These are phyloP conservation scores for Apostichopus leukothele DNA, from an alignment of 53 echinoderm and acorn worm species.

Conservation along the genomic window DNA sequence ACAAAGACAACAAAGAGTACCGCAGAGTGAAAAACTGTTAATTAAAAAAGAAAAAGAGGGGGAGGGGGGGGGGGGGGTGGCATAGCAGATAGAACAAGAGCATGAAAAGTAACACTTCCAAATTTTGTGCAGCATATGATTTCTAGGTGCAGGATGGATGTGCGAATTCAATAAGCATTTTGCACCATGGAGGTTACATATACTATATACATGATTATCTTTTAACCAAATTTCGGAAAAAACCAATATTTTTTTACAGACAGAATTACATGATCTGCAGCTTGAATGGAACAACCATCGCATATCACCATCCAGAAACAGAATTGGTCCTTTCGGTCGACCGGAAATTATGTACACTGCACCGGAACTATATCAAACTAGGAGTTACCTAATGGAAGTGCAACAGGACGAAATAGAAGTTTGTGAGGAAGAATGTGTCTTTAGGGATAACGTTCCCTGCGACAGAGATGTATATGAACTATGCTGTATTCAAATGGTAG, in stretches of 20 bases:
- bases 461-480: constrained; percentile 21
- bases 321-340: constrained; percentile 22
- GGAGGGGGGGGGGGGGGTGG: no score
- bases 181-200: no score
- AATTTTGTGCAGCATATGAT: no score
- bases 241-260: not conserved
- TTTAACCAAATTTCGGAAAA: no score
- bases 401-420: constrained; percentile 20
- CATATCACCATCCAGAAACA: constrained; percentile 25
- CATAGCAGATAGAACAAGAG: no score
- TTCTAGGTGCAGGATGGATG: no score
- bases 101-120: no score
- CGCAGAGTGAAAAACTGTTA: no score
- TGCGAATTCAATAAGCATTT: no score
- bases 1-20: no score
- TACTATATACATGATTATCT: no score
- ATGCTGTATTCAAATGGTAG: constrained; percentile 26
- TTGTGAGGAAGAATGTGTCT: constrained; percentile 26
- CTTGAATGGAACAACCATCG: constrained; percentile 30
- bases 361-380: constrained; percentile 9
- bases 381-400: not conserved
- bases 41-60: no score
- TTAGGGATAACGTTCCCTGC: not conserved
- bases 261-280: not conserved
- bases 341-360: constrained; percentile 6